Percentiles rank a stretch among this genome's conserved stretches.
phyloP scores from a whole-genome alignment of 1,140 invertebrate species.

The Panagrolaimus sp. region DNA sequence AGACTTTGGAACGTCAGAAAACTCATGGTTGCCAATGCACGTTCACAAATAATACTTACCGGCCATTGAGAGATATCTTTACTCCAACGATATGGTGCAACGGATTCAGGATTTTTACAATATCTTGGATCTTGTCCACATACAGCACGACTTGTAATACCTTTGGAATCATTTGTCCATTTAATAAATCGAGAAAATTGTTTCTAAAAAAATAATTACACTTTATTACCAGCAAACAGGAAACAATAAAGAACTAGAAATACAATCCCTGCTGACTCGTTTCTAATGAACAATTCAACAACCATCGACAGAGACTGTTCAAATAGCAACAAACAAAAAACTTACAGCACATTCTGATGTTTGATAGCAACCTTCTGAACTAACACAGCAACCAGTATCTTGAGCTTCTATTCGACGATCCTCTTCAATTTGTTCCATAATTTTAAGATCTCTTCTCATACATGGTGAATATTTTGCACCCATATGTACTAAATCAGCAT shows the following conservation, averaged over 20 bases:
- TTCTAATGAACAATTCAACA: no score
- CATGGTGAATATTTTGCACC: slow-evolving; percentile 98
- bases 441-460: slow-evolving; percentile 85
- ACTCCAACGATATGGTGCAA: slow-evolving; percentile 91
- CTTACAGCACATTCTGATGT: slow-evolving; percentile 93
- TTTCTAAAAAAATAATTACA: slow-evolving; percentile 67
- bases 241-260: no score
- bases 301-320: no score
- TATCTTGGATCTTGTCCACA: slow-evolving; percentile 96
- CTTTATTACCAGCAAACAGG: no score
- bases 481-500: slow-evolving; percentile 90
- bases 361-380: slow-evolving; percentile 91
- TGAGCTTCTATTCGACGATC: slow-evolving; percentile 73
- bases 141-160: slow-evolving; percentile 75
- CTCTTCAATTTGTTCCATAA: slow-evolving; percentile 77
- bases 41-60: slow-evolving; percentile 50
- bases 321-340: slow-evolving; percentile 36
- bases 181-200: slow-evolving; percentile 91
- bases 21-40: no score
- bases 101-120: slow-evolving; percentile 86
- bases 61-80: slow-evolving; percentile 99
- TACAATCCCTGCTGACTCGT: no score
- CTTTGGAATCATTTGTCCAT: slow-evolving; percentile 76
- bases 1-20: no score
- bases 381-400: slow-evolving; percentile 84